phyloP scores from a whole-genome alignment of 2,797 vertebrate species.

The Pitangus sulphuratus region DNA sequence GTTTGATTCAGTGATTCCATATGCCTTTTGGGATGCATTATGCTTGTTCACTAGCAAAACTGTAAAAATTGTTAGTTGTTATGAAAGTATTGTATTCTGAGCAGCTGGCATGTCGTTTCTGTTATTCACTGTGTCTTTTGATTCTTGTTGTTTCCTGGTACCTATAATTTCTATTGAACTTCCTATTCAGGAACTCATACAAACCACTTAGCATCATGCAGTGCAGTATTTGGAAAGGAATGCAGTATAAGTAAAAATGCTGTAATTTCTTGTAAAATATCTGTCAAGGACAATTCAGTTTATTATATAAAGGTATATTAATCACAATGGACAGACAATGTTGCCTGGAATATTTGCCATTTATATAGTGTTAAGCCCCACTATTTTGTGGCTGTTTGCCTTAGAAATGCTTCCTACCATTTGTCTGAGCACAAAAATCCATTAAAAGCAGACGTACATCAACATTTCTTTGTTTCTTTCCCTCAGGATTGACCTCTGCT shows the following conservation, averaged over 20 bases:
- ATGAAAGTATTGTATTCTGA: conserved; percentile 53
- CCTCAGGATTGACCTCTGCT: conserved; percentile 87
- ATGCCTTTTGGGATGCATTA: conserved; percentile 40
- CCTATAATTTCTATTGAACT: conserved; percentile 62
- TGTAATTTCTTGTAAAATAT: conserved; percentile 47
- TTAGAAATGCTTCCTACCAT: background rate
- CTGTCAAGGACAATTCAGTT: conserved; percentile 3
- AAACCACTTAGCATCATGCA: conserved; percentile 52
- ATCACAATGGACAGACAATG: background rate
- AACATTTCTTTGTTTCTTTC: conserved; percentile 52
- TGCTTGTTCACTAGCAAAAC: conserved; percentile 56
- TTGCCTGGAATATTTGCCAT: background rate
- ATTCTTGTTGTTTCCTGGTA: conserved; percentile 64
- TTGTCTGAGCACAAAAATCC: conserved; percentile 13
- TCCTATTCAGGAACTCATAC: conserved; percentile 52
- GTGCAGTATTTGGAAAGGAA: conserved; percentile 48
- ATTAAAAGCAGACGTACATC: conserved; percentile 29
- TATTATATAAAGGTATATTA: background rate
- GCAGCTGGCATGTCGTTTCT: conserved; percentile 6
- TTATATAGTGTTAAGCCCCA: background rate
- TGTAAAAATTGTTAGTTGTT: conserved; percentile 52
- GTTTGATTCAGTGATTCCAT: conserved; percentile 41
- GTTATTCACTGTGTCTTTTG: conserved; percentile 62
- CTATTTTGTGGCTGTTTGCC: background rate
- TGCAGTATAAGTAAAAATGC: conserved; percentile 26